Percentiles rank a stretch among this genome's conserved stretches.
Evolutionary conservation across 2,797 vertebrate genomes (phyloP).

Genomic region (Rhinogobio ventralis): DNA sequence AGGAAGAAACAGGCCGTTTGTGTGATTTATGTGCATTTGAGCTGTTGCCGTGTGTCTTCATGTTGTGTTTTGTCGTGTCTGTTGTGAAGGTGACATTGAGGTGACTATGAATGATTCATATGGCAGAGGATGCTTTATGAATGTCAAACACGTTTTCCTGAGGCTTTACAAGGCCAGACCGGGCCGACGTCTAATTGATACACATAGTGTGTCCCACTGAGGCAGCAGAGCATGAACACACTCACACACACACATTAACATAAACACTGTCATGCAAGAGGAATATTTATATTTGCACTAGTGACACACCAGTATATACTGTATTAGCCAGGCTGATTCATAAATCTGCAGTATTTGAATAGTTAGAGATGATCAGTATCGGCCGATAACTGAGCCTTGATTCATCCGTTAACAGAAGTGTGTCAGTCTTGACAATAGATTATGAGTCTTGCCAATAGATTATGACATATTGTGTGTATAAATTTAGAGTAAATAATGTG

Average conservation of each 20-base stretch:
- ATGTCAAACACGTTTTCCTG: slow-evolving; percentile 60
- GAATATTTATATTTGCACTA: background rate
- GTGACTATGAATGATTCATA: slow-evolving; percentile 61
- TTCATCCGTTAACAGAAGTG: background rate
- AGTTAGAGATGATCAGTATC: background rate
- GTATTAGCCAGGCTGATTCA: background rate
- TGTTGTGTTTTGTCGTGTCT: slow-evolving; percentile 20
- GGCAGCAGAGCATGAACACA: slow-evolving; percentile 4
- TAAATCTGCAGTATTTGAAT: background rate
- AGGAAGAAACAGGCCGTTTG: background rate
- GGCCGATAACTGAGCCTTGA: background rate
- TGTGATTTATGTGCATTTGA: background rate
- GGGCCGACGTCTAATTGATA: slow-evolving; percentile 39
- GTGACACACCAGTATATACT: background rate
- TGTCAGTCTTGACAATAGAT: too few relatives aligned
- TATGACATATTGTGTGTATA: background rate
- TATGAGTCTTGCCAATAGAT: background rate
- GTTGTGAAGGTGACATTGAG: slow-evolving; percentile 57
- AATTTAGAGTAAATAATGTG: background rate
- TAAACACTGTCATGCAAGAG: background rate
- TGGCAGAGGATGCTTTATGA: slow-evolving; percentile 54
- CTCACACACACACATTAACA: background rate
- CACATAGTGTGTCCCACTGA: slow-evolving; percentile 42
- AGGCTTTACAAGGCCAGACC: slow-evolving; percentile 43
- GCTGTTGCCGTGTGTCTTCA: background rate